Evolutionary conservation across 2,888 invertebrate species (phyloP), one percentile per base, ranked within the genome.

Genomic region (Himalopsyche tibetana): DNA sequence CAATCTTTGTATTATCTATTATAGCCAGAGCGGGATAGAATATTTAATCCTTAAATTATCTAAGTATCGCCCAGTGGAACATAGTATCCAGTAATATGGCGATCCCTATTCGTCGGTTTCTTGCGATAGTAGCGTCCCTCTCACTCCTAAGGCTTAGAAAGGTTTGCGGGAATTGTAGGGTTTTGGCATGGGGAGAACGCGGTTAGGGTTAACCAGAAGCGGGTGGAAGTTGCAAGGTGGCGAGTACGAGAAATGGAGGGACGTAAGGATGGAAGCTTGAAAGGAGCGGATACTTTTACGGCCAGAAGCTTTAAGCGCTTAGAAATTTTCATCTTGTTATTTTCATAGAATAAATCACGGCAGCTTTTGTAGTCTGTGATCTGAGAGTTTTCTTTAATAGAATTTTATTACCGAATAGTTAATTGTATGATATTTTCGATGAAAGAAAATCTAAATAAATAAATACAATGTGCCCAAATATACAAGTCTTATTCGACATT

Each of bases 1-100:
- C 88, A 85, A 88, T 88, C 88, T 88, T 88, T 88, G 87, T 88
- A 74, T 74, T 74, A 88, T 88, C 88, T 88, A 88, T 88, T 88
- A 88, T 86, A 86, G 84, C 82, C 88, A 63, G 82, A 86, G 81
- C 85, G 84, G 88, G 85, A 83, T 82, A 84, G 88, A 85, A 88
- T 87, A 88, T 88, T 88, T 88, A 87, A 88, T 88, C 87, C 87
- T 86, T 85, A 88, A 87, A 88, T 88, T 87, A 87, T 88, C 88
- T 83, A 82, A 86, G 87, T 87, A 83, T 87, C 81, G 55, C 80
- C 51, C 82, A 74, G 85, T 80, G 36, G 79, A 42, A n/a, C 38
- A 17, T 55, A 28, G 55, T 63, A 74, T 36, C 74, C 74, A 74
- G 74, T 74, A 74, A 74, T 74, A 36, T 63, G 74, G 45, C 4